Base-by-base conservation (phyloP, 2,113 vertebrate species). In the Erpornis zantholeuca region DNA sequence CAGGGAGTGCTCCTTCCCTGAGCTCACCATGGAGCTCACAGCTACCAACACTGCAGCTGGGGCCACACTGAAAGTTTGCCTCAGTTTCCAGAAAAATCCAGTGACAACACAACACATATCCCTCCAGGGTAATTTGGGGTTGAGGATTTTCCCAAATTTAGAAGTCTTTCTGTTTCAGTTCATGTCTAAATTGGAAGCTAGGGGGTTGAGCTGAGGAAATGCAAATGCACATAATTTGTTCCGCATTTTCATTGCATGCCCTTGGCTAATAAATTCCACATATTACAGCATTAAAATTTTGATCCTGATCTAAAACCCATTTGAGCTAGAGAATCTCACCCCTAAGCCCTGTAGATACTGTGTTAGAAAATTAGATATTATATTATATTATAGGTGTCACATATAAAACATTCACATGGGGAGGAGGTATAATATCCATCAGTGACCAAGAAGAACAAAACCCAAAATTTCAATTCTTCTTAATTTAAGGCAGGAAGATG, bases 21-120 rank as follows among this genome's bases (percentile, higher is more conserved):
- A 68, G 61, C 71, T 70, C 36, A 7, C 16, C 0, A 0, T 15
- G 27, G 38, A 50, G 33, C 64, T 49, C 2, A 0, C 7, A 4
- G 31, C 31, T 78, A 4, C 77, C 44, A n/a, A 0, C 15, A 5
- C 17, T 52, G 52, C 36, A 78, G 17, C 52, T 44, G 64, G 35
- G 22, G 13, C 2, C 47, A 73, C 29, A 15, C 24, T 10, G 25
- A 24, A 79, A 81, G 31, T 64, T 82, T 86, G 17, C 36, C 83
- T 47, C 77, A 80, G 15, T 40, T 80, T 50, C 65, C 20, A n/a
- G 20, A 77, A 76, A 65, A 57, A 40, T 70, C 60, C 54, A 28
- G 44, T n/a, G 57, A 45, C 36, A 64, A 3, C 25, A 45, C 49
- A 85, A 22, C 25, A 53, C 10, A 5, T 28, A 28, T 28, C 22